phyloP scores from a whole-genome alignment of 2,797 vertebrate species.

The Channallabes apus region DNA sequence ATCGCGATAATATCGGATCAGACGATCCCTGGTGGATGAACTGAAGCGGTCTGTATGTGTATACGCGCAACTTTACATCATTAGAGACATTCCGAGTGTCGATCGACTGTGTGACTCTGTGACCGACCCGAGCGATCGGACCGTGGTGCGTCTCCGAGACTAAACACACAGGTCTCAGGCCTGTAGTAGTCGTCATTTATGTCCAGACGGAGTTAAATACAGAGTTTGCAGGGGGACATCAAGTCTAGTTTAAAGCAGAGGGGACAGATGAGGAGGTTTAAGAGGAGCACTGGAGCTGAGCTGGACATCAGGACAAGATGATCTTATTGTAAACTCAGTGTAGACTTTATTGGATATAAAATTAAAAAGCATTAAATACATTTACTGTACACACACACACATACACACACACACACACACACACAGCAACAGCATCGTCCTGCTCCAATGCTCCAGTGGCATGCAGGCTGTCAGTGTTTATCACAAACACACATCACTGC shows the following conservation, averaged over 20 bases:
- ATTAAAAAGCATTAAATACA: not conserved
- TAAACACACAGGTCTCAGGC: not conserved
- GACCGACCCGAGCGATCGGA: not conserved
- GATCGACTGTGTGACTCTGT: not conserved
- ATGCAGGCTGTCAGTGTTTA: no score
- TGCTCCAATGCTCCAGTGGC: not conserved
- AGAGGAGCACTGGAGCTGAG: not conserved
- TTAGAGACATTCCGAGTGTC: not conserved
- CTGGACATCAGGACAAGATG: not conserved
- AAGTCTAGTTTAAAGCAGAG: not conserved
- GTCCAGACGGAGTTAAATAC: not conserved
- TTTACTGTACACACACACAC: not conserved
- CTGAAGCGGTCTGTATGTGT: no score
- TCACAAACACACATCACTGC: not conserved
- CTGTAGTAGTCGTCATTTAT: not conserved
- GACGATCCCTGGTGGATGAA: no score
- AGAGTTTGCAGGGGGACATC: not conserved
- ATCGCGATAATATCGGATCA: no score
- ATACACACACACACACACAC: not conserved
- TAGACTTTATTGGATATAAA: not conserved
- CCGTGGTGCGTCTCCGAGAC: not conserved
- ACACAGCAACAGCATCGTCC: not conserved
- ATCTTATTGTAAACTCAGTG: not conserved
- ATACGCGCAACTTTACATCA: not conserved
- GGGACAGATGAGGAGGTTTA: not conserved